Evolutionary conservation across 2,113 vertebrate species (phyloP).

Genomic region (Tragelaphus buxtoni): DNA sequence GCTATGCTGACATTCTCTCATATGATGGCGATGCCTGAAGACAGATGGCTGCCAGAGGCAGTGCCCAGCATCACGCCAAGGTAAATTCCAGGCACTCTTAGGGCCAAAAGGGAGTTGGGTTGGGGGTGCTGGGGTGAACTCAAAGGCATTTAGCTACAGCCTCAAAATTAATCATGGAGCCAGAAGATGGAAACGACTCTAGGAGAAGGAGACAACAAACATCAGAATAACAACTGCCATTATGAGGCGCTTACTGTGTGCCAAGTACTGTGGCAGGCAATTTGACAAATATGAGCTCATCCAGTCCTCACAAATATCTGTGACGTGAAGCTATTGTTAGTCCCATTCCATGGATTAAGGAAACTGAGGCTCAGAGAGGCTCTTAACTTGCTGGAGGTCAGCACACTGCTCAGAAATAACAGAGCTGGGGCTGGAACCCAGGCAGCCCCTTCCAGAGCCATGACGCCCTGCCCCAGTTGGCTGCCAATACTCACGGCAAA

Average conservation of each 20-base stretch:
- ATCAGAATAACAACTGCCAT: too few species aligned
- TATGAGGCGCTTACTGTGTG: background rate
- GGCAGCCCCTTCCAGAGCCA: rapidly evolving
- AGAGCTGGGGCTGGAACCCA: background rate
- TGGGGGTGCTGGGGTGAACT: background rate
- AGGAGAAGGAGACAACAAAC: background rate
- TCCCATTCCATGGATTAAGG: background rate
- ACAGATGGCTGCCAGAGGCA: background rate
- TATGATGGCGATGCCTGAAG: background rate
- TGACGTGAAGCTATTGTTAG: background rate
- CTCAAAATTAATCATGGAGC: background rate
- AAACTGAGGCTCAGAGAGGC: background rate
- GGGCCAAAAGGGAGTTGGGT: background rate
- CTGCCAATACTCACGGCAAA: rapidly evolving
- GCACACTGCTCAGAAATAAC: background rate
- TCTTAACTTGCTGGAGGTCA: background rate
- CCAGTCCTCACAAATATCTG: background rate
- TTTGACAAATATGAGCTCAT: rapidly evolving
- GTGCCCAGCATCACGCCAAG: background rate
- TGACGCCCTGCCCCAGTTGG: rapidly evolving
- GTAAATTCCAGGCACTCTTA: background rate
- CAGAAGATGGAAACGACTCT: background rate
- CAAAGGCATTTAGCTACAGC: background rate
- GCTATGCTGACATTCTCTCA: background rate
- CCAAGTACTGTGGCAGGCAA: background rate